A percentile compares a stretch with the other conserved stretches of the same genome.
phyloP scores from a whole-genome alignment of 2,113 vertebrate species.

The Charadrius vociferus region DNA sequence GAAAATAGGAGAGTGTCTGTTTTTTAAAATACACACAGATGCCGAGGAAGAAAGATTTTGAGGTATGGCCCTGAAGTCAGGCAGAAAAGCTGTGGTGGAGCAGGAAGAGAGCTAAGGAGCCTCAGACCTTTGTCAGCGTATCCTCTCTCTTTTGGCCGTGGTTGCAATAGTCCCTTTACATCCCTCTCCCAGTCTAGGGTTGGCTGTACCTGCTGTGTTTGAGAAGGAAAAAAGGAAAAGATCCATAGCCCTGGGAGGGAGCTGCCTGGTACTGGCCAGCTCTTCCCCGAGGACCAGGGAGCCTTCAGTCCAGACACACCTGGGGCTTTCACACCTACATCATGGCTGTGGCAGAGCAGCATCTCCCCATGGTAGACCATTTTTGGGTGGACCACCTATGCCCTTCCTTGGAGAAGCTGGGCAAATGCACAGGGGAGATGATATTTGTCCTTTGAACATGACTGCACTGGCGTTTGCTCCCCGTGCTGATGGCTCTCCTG shows the following conservation, averaged over 20 bases:
- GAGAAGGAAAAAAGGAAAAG: background rate
- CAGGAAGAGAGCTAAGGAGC: background rate
- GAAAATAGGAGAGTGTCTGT: background rate
- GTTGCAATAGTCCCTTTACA: background rate
- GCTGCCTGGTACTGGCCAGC: background rate
- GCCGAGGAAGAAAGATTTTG: background rate
- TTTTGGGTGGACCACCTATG: background rate
- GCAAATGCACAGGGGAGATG: background rate
- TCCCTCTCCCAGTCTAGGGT: background rate
- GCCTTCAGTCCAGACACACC: background rate
- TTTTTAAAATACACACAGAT: background rate
- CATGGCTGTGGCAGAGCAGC: background rate
- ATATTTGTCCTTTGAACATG: background rate
- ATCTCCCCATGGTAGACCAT: background rate
- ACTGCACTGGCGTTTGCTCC: background rate
- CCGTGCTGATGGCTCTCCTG: rapidly evolving
- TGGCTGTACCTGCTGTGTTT: background rate
- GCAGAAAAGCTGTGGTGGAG: background rate
- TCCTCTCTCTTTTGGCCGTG: background rate
- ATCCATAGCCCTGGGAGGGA: background rate
- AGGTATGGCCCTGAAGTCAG: background rate
- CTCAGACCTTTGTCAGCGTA: background rate
- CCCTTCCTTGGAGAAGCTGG: background rate
- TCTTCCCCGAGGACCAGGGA: background rate
- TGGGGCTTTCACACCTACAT: background rate